Evolutionary conservation across 2,113 vertebrate genomes (phyloP).

Genomic region (Neotragus moschatus): DNA sequence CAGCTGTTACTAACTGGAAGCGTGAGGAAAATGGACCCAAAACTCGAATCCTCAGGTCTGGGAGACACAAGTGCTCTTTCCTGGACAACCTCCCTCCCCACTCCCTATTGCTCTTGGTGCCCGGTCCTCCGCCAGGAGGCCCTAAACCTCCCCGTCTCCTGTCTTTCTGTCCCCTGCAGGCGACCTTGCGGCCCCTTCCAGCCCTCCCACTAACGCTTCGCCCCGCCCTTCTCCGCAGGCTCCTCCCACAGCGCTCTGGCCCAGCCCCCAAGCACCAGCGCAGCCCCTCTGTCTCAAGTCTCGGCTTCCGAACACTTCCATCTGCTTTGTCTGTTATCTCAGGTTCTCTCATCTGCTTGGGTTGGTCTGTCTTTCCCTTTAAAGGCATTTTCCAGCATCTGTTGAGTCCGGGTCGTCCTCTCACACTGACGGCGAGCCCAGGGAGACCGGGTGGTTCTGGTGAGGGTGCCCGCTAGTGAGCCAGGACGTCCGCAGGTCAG

Average conservation of each 20-base stretch:
- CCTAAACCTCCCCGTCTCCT: rapidly evolving
- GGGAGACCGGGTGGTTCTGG: rapidly evolving
- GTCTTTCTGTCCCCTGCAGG: too few species aligned
- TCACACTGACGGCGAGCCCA: not conserved
- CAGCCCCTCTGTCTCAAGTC: not conserved
- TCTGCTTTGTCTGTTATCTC: not conserved
- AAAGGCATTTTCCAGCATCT: not conserved
- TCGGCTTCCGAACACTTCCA: too few species aligned
- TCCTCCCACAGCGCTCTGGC: rapidly evolving
- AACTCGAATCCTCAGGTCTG: not conserved
- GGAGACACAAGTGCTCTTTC: too few species aligned
- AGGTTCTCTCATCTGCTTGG: not conserved
- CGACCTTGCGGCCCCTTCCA: not conserved
- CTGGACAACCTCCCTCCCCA: not conserved
- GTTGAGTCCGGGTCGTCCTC: rapidly evolving
- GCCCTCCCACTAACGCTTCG: rapidly evolving
- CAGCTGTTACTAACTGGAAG: not conserved
- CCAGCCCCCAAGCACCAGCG: not conserved
- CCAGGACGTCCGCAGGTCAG: too few species aligned
- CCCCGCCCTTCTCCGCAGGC: not conserved
- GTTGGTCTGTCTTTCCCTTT: not conserved
- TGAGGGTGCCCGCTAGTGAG: not conserved
- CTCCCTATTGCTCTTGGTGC: rapidly evolving
- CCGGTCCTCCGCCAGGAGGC: not conserved
- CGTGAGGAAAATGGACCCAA: not conserved